phyloP scores from a whole-genome alignment of 2,797 vertebrate species.

The Geotrypetes seraphini region DNA sequence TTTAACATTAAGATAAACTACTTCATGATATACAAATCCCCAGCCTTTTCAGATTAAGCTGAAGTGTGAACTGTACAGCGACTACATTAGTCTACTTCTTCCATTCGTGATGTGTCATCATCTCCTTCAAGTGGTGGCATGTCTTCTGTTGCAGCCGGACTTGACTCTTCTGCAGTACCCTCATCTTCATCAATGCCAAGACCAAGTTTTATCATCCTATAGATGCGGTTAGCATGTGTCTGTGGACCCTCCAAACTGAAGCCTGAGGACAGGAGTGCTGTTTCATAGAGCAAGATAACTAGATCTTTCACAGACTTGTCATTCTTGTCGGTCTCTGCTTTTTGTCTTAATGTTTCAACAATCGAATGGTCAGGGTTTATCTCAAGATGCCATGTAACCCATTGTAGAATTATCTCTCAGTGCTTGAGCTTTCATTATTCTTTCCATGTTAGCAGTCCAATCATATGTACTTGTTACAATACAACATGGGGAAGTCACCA shows the following conservation, averaged over 20 bases:
- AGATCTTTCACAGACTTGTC: constrained; percentile 95
- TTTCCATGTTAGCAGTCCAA: constrained; percentile 95
- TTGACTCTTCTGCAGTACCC: constrained; percentile 61
- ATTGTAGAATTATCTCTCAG: constrained; percentile 89
- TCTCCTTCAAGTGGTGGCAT: constrained; percentile 90
- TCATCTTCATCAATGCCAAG: constrained; percentile 93
- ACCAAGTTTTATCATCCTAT: constrained; percentile 94
- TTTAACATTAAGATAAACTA: constrained; percentile 51
- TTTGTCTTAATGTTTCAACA: constrained; percentile 80
- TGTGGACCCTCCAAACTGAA: constrained; percentile 91
- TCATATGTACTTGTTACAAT: constrained; percentile 91
- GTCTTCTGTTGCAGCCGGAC: constrained; percentile 66
- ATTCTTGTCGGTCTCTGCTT: constrained; percentile 91
- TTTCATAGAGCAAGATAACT: constrained; percentile 86
- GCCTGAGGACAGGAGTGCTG: constrained; percentile 81
- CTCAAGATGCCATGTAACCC: constrained; percentile 96
- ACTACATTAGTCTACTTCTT: constrained; percentile 77
- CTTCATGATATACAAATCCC: constrained; percentile 45
- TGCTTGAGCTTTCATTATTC: constrained; percentile 95
- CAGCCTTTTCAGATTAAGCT: constrained; percentile 36
- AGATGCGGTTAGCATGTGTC: constrained; percentile 90
- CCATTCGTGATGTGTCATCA: constrained; percentile 87
- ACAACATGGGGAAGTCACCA: constrained; percentile 86
- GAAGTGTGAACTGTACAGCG: constrained; percentile 18
- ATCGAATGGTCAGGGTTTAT: constrained; percentile 88